Base-by-base conservation (phyloP, 2,113 vertebrate genomes). In the Corynorhinus townsendii region DNA sequence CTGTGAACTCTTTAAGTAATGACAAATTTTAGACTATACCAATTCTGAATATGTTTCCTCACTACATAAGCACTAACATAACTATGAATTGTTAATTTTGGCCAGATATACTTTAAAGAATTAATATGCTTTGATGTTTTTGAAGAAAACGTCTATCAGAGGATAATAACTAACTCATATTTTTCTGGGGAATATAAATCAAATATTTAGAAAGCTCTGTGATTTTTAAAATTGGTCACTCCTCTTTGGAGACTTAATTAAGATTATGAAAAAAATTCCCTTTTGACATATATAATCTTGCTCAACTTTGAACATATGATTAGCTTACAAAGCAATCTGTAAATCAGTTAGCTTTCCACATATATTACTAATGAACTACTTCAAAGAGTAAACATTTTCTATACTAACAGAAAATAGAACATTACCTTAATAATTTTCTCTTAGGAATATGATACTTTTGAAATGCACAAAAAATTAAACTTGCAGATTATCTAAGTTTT, bases 201-300 rank as follows among this genome's bases (percentile, higher is more conserved):
- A 93, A 94, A 90, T 71, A 88, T 82, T 95, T 90, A 84, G 28
- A 93, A 96, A 96, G 47, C 66, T 59, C 52, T 94, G 83, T 75
- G 40, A 19, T 69, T 94, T 97, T 95, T 64, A 77, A 89, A 97
- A 96, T 17, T 94, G 82, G 85, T 64, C 93, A 91, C 47, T 88
- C 69, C 26, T 95, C 86, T 85, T 92, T 93, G 35, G 81, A 96
- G 96, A 87, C 59, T 93, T 97, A 95, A 97, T 97, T 97, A 96
- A 92, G 84, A 79, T 59, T 80, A 94, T 62, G 24, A 90, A 56
- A 68, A 94, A 94, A 82, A 80, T 43, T 92, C 69, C 56, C 89
- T 93, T 35, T 91, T 82, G n/a, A 81, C 43, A 80, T 91, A 35
- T 38, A 94, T 80, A 83, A 94, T 91, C 85, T 97, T 86, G 86